These are phyloP conservation scores for Bufotes viridis DNA, from an alignment of 2,797 vertebrate species.

Conservation along the genomic window DNA sequence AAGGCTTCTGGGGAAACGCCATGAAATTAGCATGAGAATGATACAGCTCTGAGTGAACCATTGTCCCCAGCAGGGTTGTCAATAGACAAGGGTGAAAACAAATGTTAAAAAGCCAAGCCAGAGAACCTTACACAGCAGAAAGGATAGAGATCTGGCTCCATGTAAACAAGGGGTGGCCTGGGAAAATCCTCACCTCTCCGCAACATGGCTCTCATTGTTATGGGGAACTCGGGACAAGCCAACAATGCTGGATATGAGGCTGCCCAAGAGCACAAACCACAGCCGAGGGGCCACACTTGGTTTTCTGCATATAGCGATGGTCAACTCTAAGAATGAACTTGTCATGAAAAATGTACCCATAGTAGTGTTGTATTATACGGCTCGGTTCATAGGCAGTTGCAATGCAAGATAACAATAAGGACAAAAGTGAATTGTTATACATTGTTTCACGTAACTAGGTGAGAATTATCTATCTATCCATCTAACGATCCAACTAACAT, in stretches of 20 bases:
- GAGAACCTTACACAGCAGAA: not conserved
- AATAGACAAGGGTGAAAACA: conserved; percentile 42
- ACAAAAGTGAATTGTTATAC: no score
- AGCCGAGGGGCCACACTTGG: not conserved
- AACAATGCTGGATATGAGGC: not conserved
- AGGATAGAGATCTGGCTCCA: conserved; percentile 32
- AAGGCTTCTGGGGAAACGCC: conserved; percentile 54
- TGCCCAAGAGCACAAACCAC: not conserved
- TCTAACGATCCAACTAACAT: no score
- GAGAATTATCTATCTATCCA: no score
- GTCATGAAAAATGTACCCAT: not conserved
- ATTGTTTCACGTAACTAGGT: no score
- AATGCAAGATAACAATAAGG: no score
- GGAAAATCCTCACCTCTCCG: conserved; percentile 41
- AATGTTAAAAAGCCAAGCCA: conserved; percentile 51
- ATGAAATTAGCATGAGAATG: conserved; percentile 50
- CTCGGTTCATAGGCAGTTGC: not conserved
- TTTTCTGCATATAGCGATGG: not conserved
- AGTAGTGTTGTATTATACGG: not conserved
- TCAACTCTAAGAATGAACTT: not conserved
- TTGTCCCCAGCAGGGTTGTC: conserved; percentile 39
- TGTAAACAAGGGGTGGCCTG: conserved; percentile 44
- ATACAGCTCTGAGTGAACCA: conserved; percentile 16
- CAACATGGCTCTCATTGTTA: conserved; percentile 33
- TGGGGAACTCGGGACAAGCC: not conserved